These are phyloP conservation scores for Tringa solitaria DNA, from an alignment of 2,113 vertebrate species.

Conservation along the genomic window DNA sequence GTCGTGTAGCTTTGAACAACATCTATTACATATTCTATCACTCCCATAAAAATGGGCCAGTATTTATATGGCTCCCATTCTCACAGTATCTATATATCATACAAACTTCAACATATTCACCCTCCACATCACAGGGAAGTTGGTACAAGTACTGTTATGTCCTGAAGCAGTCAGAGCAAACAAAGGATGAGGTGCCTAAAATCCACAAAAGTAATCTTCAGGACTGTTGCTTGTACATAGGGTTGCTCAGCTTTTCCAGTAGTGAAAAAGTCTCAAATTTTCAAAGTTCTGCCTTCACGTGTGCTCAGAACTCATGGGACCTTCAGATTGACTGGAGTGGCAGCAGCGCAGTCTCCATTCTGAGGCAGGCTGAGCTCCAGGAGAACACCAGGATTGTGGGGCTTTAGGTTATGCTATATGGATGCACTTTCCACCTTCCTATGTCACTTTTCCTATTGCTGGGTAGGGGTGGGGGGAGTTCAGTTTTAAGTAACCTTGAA, in stretches of 20 bases:
- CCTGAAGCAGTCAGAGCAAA: neutral
- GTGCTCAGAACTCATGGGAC: neutral
- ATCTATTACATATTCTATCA: neutral
- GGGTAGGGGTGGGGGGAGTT: neutral
- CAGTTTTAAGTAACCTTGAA: neutral
- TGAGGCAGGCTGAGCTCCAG: neutral
- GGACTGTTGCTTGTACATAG: neutral
- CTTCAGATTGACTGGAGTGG: no score
- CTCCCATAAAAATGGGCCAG: neutral
- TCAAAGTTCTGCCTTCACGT: neutral
- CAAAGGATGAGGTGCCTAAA: neutral
- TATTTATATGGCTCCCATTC: neutral
- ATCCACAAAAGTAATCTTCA: neutral
- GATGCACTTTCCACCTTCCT: neutral
- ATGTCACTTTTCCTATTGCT: neutral
- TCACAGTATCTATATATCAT: neutral
- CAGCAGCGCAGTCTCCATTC: neutral
- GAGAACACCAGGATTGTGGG: neutral
- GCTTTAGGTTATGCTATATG: neutral
- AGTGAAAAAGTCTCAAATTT: neutral
- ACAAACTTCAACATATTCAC: neutral
- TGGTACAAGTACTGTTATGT: neutral
- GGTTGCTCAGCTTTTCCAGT: neutral
- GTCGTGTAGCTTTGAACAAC: neutral
- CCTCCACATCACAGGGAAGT: neutral